phyloP scores from a whole-genome alignment of 2,888 invertebrate genomes.

The Phytoseiulus persimilis region DNA sequence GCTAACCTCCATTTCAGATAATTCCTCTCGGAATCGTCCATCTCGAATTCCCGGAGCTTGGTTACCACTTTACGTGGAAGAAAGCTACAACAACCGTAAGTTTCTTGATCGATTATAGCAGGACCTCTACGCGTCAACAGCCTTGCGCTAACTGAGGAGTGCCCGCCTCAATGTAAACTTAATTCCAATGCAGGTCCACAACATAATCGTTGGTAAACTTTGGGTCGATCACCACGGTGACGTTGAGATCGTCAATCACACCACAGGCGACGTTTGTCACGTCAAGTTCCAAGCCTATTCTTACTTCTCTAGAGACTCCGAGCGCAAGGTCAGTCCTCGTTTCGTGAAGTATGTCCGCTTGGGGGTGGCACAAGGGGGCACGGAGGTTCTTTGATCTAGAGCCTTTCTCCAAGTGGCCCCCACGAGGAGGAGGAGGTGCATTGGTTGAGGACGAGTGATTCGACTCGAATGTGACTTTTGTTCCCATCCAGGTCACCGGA shows the following conservation, averaged over 20 bases:
- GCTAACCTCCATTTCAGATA: conserved; percentile 56
- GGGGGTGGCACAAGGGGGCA: too few relatives aligned
- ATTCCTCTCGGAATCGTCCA: conserved; percentile 61
- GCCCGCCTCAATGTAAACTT: too few relatives aligned
- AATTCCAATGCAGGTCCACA: conserved; percentile 54
- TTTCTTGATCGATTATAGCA: background rate
- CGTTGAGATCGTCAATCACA: conserved; percentile 89
- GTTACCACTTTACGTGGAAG: conserved; percentile 82
- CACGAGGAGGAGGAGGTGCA: too few relatives aligned
- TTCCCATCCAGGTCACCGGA: conserved; percentile 62
- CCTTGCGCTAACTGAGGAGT: too few relatives aligned
- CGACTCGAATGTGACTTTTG: too few relatives aligned
- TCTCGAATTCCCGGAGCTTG: conserved; percentile 54
- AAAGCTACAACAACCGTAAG: conserved; percentile 83
- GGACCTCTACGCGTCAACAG: too few relatives aligned
- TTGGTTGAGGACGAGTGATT: too few relatives aligned
- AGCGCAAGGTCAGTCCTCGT: conserved; percentile 64
- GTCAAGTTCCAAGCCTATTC: conserved; percentile 96
- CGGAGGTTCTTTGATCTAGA: too few relatives aligned
- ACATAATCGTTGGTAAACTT: conserved; percentile 92
- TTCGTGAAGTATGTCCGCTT: too few relatives aligned
- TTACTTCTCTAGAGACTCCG: conserved; percentile 92
- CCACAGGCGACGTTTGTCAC: conserved; percentile 82
- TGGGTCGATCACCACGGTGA: conserved; percentile 99
- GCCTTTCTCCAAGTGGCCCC: too few relatives aligned